phyloP scores from a whole-genome alignment of 2,113 vertebrate species.

The Chaenocephalus aceratus region DNA sequence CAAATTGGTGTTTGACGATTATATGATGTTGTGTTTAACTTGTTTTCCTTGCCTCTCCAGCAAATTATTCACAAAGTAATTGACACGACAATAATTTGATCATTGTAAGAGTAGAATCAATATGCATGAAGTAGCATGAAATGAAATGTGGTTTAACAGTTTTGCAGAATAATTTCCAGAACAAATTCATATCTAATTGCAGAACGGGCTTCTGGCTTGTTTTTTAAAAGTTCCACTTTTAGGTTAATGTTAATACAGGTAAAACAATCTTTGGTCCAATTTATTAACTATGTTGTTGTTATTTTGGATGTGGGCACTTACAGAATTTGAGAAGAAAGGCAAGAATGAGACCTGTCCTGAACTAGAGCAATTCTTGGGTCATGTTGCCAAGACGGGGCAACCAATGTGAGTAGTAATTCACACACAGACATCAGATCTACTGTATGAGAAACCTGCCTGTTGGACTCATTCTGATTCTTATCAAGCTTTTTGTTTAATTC shows the following conservation, averaged over 20 bases:
- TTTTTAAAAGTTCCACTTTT: not conserved
- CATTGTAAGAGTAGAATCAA: not conserved
- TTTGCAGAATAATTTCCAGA: not conserved
- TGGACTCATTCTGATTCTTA: not conserved
- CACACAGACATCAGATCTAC: not conserved
- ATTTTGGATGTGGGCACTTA: conserved; percentile 23
- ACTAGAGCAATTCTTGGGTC: conserved; percentile 94
- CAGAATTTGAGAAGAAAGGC: conserved; percentile 97
- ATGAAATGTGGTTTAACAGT: not conserved
- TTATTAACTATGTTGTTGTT: not conserved
- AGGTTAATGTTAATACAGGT: not conserved
- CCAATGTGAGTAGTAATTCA: conserved; percentile 89
- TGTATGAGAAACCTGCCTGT: not conserved
- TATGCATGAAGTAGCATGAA: not conserved
- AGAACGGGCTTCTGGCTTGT: not conserved
- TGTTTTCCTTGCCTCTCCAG: not conserved
- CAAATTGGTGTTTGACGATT: not conserved
- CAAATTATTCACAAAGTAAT: not conserved
- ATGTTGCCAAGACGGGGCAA: conserved; percentile 96
- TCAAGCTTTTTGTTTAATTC: not conserved
- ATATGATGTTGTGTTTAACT: not conserved
- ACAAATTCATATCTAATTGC: not conserved
- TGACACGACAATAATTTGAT: not conserved
- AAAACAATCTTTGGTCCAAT: not conserved
- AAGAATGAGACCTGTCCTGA: conserved; percentile 92